A percentile compares a stretch with the other conserved stretches of the same genome.
These are phyloP conservation scores for Atractosteus spatula DNA, from an alignment of 2,113 vertebrate species.

Conservation along the genomic window DNA sequence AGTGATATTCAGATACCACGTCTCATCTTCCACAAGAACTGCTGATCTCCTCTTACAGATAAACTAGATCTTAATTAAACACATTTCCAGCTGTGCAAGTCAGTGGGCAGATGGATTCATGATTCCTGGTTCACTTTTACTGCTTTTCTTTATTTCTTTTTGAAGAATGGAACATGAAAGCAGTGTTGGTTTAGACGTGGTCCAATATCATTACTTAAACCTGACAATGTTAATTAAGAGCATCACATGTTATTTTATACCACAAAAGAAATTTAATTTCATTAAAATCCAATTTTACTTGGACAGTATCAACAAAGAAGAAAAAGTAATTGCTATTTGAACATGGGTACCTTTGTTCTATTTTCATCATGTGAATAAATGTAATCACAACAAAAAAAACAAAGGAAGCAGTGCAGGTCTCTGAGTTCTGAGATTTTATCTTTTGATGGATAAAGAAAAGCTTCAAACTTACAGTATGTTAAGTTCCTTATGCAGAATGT, in stretches of 20 bases:
- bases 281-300: conserved; percentile 98
- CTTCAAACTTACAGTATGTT: neutral
- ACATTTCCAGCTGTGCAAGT: conserved; percentile 17
- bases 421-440: conserved; percentile 8
- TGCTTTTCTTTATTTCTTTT: conserved; percentile 53
- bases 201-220: conserved; percentile 80
- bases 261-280: conserved; percentile 97
- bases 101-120: conserved; percentile 38
- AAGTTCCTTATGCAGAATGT: no score
- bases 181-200: conserved; percentile 74
- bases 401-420: conserved; percentile 62
- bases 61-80: conserved; percentile 4
- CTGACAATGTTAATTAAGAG: conserved; percentile 96
- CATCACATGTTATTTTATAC: conserved; percentile 89
- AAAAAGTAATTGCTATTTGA: conserved; percentile 83
- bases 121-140: conserved; percentile 47
- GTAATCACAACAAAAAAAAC: conserved; percentile 82
- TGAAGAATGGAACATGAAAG: conserved; percentile 89
- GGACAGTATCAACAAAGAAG: conserved; percentile 78
- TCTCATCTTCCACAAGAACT: neutral
- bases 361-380: conserved; percentile 87
- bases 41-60: neutral
- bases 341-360: conserved; percentile 89
- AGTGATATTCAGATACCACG: neutral
- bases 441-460: conserved; percentile 35